A percentile compares a stretch with the other conserved stretches of the same genome.
phyloP scores from a whole-genome alignment of 2,797 vertebrate genomes.

The Gymnodraco acuticeps region DNA sequence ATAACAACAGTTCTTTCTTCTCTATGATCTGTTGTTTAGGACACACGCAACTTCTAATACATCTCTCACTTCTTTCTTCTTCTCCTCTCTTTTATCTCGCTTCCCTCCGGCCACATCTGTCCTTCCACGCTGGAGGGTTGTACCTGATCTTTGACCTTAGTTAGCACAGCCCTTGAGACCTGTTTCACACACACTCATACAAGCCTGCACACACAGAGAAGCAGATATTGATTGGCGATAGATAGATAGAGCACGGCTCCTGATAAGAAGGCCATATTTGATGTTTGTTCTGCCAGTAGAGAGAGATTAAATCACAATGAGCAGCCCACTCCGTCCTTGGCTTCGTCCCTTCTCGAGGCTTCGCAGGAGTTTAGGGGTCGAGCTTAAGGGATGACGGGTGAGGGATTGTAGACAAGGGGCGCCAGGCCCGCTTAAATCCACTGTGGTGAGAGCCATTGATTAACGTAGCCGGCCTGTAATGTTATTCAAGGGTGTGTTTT shows the following conservation, averaged over 20 bases:
- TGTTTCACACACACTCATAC: constrained; percentile 53
- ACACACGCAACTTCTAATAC: constrained; percentile 48
- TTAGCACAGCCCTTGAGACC: constrained; percentile 73
- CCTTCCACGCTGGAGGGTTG: constrained; percentile 77
- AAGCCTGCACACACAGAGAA: constrained; percentile 52
- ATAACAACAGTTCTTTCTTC: constrained; percentile 47
- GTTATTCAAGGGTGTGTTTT: constrained; percentile 65
- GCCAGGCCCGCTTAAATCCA: constrained; percentile 65
- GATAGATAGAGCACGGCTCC: constrained; percentile 72
- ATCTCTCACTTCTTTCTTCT: constrained; percentile 38
- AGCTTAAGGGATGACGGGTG: constrained; percentile 74
- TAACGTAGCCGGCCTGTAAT: constrained; percentile 59
- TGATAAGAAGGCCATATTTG: constrained; percentile 83
- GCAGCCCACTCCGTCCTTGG: constrained; percentile 78
- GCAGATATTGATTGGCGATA: constrained; percentile 80
- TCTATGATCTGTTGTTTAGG: constrained; percentile 63
- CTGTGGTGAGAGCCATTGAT: constrained; percentile 72
- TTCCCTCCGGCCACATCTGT: constrained; percentile 75
- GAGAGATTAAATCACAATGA: constrained; percentile 84
- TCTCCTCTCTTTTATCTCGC: constrained; percentile 68
- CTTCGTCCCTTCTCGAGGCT: constrained; percentile 70
- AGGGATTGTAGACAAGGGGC: constrained; percentile 71
- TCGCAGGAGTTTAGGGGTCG: constrained; percentile 75
- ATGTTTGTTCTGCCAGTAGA: constrained; percentile 78
- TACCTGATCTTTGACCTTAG: constrained; percentile 80